These are phyloP conservation scores for Lutraria rhynchaena DNA, from an alignment of 1,140 invertebrate species.

Conservation along the genomic window DNA sequence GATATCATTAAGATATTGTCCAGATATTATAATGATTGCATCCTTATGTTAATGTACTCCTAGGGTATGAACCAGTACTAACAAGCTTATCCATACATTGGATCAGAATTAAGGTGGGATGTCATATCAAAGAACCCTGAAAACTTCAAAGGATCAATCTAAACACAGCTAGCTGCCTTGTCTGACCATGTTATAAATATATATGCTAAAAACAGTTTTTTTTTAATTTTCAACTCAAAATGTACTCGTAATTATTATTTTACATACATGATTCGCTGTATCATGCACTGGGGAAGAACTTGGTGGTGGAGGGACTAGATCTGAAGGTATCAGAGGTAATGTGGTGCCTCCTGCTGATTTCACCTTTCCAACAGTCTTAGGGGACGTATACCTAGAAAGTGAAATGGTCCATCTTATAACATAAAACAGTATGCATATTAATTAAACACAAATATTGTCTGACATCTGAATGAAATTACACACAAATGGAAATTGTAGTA, in stretches of 20 bases:
- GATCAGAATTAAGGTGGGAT: no score
- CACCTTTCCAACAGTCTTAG: constrained; percentile 25
- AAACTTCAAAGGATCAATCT: background rate
- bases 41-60: no score
- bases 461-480: no score
- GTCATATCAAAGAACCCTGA: no score
- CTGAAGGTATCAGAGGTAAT: constrained; percentile 52
- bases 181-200: background rate
- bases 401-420: no score
- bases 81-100: no score
- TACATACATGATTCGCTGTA: constrained; percentile 21
- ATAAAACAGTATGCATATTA: no score
- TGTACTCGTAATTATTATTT: background rate
- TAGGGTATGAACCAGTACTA: no score
- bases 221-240: background rate
- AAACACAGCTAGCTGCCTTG: background rate
- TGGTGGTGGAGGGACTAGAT: constrained; percentile 66
- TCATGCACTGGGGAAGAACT: constrained; percentile 57
- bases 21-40: no score
- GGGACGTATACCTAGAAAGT: constrained; percentile 31
- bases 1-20: no score
- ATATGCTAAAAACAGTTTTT: background rate
- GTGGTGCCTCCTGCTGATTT: constrained; percentile 29
- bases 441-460: no score
- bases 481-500: no score